Base-by-base conservation (phyloP, 1,140 invertebrate species). In the Leptinotarsa texana region DNA sequence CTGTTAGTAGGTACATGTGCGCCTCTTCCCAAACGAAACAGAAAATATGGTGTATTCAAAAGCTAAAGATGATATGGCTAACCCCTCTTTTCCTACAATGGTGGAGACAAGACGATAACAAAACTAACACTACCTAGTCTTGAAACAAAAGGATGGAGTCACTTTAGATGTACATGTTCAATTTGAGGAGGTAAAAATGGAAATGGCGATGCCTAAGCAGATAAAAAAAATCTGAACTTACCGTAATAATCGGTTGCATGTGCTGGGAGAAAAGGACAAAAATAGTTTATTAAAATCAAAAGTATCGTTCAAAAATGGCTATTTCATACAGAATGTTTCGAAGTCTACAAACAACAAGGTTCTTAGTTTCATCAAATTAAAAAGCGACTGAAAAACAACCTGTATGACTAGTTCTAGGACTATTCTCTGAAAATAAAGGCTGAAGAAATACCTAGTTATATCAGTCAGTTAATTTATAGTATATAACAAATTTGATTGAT, bases 231-330 rank as follows among this genome's bases (percentile, higher is more conserved):
- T 80, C 90, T 90, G 89, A 90, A 96, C 96, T 98, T 96, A 98
- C 96, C 96, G 95, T 98, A 98, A 91, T 97, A 98, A 90, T 97
- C 96, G 90, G 96, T 96, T 86, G 95, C 94, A 91, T 97, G 95
- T 90, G 95, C 96, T 97, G 91, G 89, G 88, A 87, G 85, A 88
- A 88, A 90, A 86, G 89, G 89, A 88, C 89, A 89, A 87, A 90
- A 91, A 90, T 42, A 57, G 13, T 57, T 4, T 57, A 57, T 57
- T 57, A 57, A 57, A 57, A 57, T 57, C 51, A 57, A 17, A 17
- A 57, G 51, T 13, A 13, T 57, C 13, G 4, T 57, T 15, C 1
- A 57, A 18, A 18, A 57, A n/a, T 57, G 6, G n/a, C 15, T 6
- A 18, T 57, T 57, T 18, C 51, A 57, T 57, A 57, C 51, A 57